phyloP scores from a whole-genome alignment of 2,113 vertebrate species.

The Rattus rattus region DNA sequence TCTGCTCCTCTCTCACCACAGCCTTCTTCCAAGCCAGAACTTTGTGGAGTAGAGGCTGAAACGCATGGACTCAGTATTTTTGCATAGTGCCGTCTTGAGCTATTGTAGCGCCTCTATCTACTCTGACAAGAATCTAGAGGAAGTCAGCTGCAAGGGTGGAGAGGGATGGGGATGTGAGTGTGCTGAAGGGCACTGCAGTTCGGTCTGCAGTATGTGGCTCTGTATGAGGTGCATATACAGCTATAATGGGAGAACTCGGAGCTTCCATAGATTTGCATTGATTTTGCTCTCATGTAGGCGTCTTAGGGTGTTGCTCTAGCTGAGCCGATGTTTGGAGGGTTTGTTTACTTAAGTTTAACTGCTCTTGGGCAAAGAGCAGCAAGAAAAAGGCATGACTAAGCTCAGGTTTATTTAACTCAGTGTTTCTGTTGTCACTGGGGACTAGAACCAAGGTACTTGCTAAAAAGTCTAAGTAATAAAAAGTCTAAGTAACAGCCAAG shows the following conservation, averaged over 20 bases:
- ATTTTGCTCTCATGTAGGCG: slow-evolving; percentile 55
- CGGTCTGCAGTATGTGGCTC: background rate
- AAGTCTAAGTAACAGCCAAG: slow-evolving; percentile 59
- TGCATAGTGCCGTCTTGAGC: background rate
- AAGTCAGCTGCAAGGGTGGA: background rate
- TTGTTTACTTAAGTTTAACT: slow-evolving; percentile 70
- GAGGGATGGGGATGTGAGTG: background rate
- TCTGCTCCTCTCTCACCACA: background rate
- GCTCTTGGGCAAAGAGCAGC: slow-evolving; percentile 30
- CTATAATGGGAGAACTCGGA: slow-evolving; percentile 23
- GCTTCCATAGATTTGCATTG: slow-evolving; percentile 52
- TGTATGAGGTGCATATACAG: background rate
- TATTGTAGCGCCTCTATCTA: background rate
- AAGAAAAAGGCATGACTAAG: slow-evolving; percentile 59
- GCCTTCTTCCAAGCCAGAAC: background rate
- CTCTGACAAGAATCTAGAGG: background rate
- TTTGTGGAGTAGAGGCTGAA: background rate
- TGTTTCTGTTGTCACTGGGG: slow-evolving; percentile 39
- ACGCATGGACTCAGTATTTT: background rate
- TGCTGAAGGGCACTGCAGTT: background rate
- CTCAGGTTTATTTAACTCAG: slow-evolving; percentile 56
- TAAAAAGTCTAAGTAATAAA: slow-evolving; percentile 67
- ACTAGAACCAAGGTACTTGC: background rate
- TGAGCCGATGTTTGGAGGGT: slow-evolving; percentile 55
- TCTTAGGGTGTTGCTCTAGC: slow-evolving; percentile 50